Percentiles rank a stretch among this genome's conserved stretches.
Evolutionary conservation across 2,113 vertebrate genomes (phyloP).

Genomic region (Alethe diademata): DNA sequence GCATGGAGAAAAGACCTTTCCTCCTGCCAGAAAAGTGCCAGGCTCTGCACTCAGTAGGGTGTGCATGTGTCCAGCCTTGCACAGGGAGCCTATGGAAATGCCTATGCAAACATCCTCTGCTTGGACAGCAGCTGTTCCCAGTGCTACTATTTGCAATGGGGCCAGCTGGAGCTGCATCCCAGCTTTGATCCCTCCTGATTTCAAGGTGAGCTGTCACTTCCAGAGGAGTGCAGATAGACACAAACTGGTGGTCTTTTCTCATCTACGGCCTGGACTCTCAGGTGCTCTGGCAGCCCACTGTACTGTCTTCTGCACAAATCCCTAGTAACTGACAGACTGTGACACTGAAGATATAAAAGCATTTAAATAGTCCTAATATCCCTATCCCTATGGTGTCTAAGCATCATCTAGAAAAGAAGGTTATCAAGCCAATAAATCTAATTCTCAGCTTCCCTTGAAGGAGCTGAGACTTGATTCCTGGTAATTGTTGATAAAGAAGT

Average conservation of each 20-base stretch:
- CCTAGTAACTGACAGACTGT: neutral
- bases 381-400: neutral
- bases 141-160: neutral
- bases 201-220: neutral
- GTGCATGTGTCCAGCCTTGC: accelerated
- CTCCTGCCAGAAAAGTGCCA: neutral
- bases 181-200: neutral
- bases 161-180: neutral
- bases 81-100: neutral
- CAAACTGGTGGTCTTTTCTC: neutral
- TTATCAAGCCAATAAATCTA: neutral
- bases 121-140: neutral
- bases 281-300: neutral
- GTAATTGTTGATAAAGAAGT: neutral
- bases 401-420: neutral
- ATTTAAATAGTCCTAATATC: neutral
- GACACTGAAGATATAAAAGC: neutral
- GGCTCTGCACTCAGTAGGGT: neutral
- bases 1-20: neutral
- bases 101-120: neutral
- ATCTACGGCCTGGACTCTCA: neutral
- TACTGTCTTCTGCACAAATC: neutral
- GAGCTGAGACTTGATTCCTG: neutral
- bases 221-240: neutral
- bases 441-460: neutral